Percentiles rank a stretch among this genome's conserved stretches.
phyloP scores from a whole-genome alignment of 2,888 invertebrate genomes.

The Alcis repandata region DNA sequence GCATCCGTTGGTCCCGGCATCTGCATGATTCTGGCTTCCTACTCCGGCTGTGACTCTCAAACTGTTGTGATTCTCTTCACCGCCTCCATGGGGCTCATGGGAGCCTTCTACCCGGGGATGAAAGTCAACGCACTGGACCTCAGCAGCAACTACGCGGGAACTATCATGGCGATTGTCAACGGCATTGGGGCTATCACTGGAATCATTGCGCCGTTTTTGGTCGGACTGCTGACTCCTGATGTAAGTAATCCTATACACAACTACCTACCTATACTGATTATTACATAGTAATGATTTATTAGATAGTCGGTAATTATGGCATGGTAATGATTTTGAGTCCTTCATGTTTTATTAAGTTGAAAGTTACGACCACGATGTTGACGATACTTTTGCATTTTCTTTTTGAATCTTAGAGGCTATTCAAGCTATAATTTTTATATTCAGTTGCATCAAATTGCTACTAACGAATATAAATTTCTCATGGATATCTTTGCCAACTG shows the following conservation, averaged over 20 bases:
- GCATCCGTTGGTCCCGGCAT: slow-evolving; percentile 90
- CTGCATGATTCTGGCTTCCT: slow-evolving; percentile 89
- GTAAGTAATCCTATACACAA: slow-evolving; percentile 81
- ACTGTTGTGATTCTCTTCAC: slow-evolving; percentile 88
- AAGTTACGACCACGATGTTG: too few relatives aligned
- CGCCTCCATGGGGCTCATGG: slow-evolving; percentile 90
- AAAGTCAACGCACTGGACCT: slow-evolving; percentile 90
- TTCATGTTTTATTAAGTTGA: too few relatives aligned
- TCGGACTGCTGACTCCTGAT: slow-evolving; percentile 89
- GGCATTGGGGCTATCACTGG: slow-evolving; percentile 91
- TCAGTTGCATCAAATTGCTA: too few relatives aligned
- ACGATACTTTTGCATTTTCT: too few relatives aligned
- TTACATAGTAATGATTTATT: not conserved
- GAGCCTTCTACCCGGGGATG: slow-evolving; percentile 90
- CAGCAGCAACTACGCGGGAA: slow-evolving; percentile 89
- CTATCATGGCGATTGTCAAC: slow-evolving; percentile 90
- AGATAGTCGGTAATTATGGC: too few relatives aligned
- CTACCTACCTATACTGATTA: too few relatives aligned
- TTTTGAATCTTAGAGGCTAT: too few relatives aligned
- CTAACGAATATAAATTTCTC: too few relatives aligned
- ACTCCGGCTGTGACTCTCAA: slow-evolving; percentile 88
- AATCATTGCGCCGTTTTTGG: slow-evolving; percentile 89
- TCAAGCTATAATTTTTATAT: too few relatives aligned
- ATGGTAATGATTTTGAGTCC: too few relatives aligned
- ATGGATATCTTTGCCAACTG: too few relatives aligned